Percentiles rank a stretch among this genome's conserved stretches.
Conservation (phyloP, 2,888 invertebrate species). For the Cistogaster globosa region DNA sequence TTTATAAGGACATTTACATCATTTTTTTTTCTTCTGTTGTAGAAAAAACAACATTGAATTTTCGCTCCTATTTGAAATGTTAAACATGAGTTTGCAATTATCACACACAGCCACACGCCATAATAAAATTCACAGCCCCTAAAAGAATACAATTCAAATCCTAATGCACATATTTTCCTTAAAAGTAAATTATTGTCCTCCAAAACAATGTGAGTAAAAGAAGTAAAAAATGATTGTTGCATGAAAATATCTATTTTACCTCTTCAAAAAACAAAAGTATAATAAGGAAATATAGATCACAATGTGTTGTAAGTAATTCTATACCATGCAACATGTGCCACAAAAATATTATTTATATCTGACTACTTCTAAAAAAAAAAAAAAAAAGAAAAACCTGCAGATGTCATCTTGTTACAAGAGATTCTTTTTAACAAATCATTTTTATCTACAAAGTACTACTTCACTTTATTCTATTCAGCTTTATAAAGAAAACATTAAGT, state of each 20-base stretch:
- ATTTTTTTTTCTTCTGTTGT: background rate
- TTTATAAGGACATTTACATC: constrained; percentile 29
- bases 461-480: background rate
- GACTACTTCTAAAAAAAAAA: constrained; percentile 1
- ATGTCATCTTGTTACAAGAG: constrained; percentile 64
- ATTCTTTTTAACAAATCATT: constrained; percentile 49
- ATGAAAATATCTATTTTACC: constrained; percentile 50
- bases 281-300: constrained; percentile 14
- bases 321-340: constrained; percentile 61
- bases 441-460: constrained; percentile 23
- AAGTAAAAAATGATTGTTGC: constrained; percentile 35
- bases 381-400: constrained; percentile 48
- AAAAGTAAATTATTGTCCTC: constrained; percentile 28
- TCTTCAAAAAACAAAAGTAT: background rate
- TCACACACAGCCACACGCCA: background rate
- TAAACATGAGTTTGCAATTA: constrained; percentile 65
- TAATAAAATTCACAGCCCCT: background rate
- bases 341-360: background rate
- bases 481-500: constrained; percentile 1
- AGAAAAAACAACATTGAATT: background rate
- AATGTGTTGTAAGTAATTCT: constrained; percentile 52
- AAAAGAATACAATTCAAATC: constrained; percentile 4
- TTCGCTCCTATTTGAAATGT: constrained; percentile 1
- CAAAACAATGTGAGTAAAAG: constrained; percentile 6
- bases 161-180: constrained; percentile 9